phyloP scores from a whole-genome alignment of 2,113 vertebrate species.

The Phrynosoma platyrhinos region DNA sequence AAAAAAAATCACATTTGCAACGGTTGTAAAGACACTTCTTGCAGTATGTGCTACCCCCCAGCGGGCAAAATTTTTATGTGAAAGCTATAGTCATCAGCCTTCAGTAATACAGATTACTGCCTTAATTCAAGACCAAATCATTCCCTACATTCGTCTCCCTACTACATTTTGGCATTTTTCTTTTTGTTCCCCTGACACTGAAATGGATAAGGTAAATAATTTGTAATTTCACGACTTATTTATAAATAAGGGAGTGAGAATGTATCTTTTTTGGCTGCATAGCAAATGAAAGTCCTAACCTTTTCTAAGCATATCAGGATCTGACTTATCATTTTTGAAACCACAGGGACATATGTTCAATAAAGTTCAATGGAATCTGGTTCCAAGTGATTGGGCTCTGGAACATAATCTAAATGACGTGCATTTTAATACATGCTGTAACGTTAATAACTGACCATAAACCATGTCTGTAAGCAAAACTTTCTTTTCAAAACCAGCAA shows the following conservation, averaged over 20 bases:
- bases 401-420: neutral
- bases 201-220: neutral
- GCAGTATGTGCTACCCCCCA: conserved; percentile 96
- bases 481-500: neutral
- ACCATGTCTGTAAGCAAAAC: neutral
- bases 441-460: neutral
- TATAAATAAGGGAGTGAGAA: neutral
- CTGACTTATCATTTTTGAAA: neutral
- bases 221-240: neutral
- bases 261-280: neutral
- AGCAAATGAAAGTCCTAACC: neutral
- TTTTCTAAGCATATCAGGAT: neutral
- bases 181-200: neutral
- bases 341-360: neutral
- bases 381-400: neutral
- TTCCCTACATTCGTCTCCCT: conserved; percentile 29
- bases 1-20: conserved; percentile 76
- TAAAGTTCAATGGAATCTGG: neutral
- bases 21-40: conserved; percentile 79
- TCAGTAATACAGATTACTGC: conserved; percentile 49
- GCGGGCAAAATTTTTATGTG: conserved; percentile 92
- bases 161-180: conserved; percentile 23
- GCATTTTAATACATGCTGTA: neutral
- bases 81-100: conserved; percentile 80
- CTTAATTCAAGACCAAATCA: conserved; percentile 51